Evolutionary conservation across 2,888 invertebrate species (phyloP), one percentile per base, ranked within the genome.

Genomic region (Abscondita cerata): DNA sequence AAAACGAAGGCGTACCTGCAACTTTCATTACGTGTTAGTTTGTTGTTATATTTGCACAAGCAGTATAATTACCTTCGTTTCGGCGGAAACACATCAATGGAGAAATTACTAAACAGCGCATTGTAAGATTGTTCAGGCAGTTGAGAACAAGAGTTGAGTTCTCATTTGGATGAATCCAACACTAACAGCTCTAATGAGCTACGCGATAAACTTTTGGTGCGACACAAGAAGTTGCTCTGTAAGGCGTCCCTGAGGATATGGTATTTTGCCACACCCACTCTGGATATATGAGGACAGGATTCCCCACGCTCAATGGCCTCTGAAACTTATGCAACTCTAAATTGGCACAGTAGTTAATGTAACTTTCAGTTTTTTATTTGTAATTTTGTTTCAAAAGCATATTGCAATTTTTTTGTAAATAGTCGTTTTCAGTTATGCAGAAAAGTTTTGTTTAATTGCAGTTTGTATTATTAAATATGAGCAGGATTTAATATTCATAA

Each of bases 121-220:
- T 55, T 62, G 59, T 58, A 54, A 25, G 33, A 46, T 13, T 51
- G 40, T 51, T 52, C 34, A 62, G 46, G 52, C 38, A 33, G 48
- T 36, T 18, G 57, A 50, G 34, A 50, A 40, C 50, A 59, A 25
- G 55, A 63, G 63, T 56, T 59, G 40, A 59, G 55, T 58, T 46
- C 59, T 59, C 59, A 44, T 63, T 56, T 56, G 59, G 55, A 56
- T 59, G 59, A 52, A 63, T 59, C 59, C 58, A 59, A 53, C 52
- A 60, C 60, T 66, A 61, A 61, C 61, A 60, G 64, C 68, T 68
- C 66, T 68, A 68, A 70, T 70, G 69, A 68, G 67, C 61, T 66
- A 57, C 65, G 53, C 60, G 52, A 64, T 59, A 60, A 64, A 63
- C 55, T 63, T n/a, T 63, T 59, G 63, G 59, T 57, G 60, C 56